Evolutionary conservation across 2,113 vertebrate genomes (phyloP), one percentile per base, ranked within the genome.

Genomic region (Myrmophylax atrothorax): DNA sequence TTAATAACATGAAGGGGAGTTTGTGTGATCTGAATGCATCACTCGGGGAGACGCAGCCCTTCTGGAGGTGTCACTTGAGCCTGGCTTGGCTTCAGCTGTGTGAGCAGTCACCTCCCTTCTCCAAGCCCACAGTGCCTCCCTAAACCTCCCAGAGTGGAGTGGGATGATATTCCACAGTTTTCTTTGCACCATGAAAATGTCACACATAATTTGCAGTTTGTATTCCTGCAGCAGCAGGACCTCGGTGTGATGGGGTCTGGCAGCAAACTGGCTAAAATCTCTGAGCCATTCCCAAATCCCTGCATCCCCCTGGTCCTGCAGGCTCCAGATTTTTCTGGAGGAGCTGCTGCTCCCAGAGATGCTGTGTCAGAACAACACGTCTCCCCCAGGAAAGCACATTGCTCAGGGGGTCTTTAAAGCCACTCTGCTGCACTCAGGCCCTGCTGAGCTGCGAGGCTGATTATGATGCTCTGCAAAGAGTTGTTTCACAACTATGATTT

Each of bases 401-500:
- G 73, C 84, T 94, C 55, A 78, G 40, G 81, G 76, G 80, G 64
- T 84, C 81, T 96, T 89, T 91, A 82, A 63, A 95, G 84, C 49
- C 75, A 42, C 74, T 68, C 37, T 37, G 86, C 93, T 29, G 86
- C 64, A 13, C 80, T 89, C 4, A 16, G 55, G 52, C 81, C 86
- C 91, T 2, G 83, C 95, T 92, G 94, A 67, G 95, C 35, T 25
- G 35, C 3, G n/a, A 18, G 44, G 73, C 75, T 94, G 92, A 96
- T 95, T 72, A 92, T 72, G 94, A 91, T 96, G 91, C 91, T 95
- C 93, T 60, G 80, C 73, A 35, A 93, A 92, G 84, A 56, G 52
- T 31, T 84, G 93, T 89, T 87, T 92, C 93, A 95, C 77, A 82
- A 89, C 95, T 94, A 68, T 97, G 95, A 91, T 96, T 97, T 96